Percentiles rank a stretch among this genome's conserved stretches.
Conservation (phyloP, 2,888 invertebrate genomes). For the Falcaria lacertinaria region DNA sequence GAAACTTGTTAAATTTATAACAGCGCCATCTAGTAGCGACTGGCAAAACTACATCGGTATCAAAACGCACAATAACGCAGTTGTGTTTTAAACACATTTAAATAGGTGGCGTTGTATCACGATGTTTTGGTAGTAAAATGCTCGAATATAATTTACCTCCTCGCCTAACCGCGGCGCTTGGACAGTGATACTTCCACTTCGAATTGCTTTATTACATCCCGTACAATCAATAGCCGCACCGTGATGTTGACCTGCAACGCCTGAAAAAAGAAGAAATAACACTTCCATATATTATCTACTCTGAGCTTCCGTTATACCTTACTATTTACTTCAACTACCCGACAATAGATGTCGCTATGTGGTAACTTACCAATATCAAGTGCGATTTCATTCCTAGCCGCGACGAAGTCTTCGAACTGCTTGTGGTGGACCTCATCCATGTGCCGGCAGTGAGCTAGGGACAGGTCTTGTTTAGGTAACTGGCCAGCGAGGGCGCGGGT, state of each 20-base stretch:
- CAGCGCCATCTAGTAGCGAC: slow-evolving; percentile 26
- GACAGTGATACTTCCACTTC: slow-evolving; percentile 90
- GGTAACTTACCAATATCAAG: slow-evolving; percentile 89
- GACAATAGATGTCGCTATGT: slow-evolving; percentile 36
- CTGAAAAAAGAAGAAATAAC: slow-evolving; percentile 45
- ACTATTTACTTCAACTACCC: slow-evolving; percentile 21
- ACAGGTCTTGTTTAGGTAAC: slow-evolving; percentile 96
- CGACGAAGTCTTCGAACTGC: slow-evolving; percentile 96
- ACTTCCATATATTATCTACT: too few species aligned
- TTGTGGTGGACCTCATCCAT: slow-evolving; percentile 87
- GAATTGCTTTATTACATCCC: slow-evolving; percentile 89
- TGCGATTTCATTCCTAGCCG: slow-evolving; percentile 96
- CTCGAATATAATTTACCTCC: slow-evolving; percentile 57
- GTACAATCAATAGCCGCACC: slow-evolving; percentile 84
- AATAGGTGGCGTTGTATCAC: slow-evolving; percentile 30
- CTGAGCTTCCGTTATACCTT: too few species aligned
- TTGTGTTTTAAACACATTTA: not conserved
- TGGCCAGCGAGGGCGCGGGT: slow-evolving; percentile 86
- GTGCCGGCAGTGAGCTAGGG: slow-evolving; percentile 92
- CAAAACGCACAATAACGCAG: not conserved
- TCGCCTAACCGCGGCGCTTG: slow-evolving; percentile 90
- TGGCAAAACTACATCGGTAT: slow-evolving; percentile 33
- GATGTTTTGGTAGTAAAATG: too few species aligned
- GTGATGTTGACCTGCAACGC: slow-evolving; percentile 81
- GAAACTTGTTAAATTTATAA: too few species aligned